Evolutionary conservation across 2,888 invertebrate species (phyloP).

Genomic region (Volucella zonaria): DNA sequence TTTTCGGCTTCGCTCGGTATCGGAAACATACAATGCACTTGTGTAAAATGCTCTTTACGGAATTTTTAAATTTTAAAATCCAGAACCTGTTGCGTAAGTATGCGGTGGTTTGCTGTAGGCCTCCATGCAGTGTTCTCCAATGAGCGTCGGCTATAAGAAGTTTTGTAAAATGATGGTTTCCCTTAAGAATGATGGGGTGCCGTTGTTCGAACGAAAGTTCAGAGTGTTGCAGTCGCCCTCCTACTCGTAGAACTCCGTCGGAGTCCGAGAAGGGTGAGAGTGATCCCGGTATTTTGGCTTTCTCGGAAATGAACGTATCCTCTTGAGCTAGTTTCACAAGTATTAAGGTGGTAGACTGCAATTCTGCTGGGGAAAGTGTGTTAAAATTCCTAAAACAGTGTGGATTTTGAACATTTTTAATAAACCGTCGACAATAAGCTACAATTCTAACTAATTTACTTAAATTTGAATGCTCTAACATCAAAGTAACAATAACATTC

Average conservation of each 20-base stretch:
- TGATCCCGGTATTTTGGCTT: not conserved
- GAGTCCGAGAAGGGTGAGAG: not conserved
- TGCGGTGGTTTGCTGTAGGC: not conserved
- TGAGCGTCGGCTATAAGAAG: not conserved
- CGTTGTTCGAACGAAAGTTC: not conserved
- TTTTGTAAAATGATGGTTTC: not conserved
- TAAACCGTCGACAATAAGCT: too few relatives aligned
- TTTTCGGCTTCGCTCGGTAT: slow-evolving; percentile 12
- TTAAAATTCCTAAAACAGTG: too few relatives aligned
- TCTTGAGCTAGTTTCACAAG: too few relatives aligned
- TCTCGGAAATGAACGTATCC: not conserved
- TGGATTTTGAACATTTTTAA: too few relatives aligned
- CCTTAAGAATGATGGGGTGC: not conserved
- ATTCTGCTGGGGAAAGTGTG: too few relatives aligned
- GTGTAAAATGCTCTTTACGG: too few relatives aligned
- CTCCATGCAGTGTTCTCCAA: not conserved
- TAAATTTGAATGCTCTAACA: too few relatives aligned
- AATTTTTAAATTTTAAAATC: not conserved
- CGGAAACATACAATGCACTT: not conserved
- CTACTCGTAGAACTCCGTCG: not conserved
- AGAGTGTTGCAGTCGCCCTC: not conserved
- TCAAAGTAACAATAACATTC: too few relatives aligned
- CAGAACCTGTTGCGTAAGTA: not conserved
- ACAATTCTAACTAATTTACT: too few relatives aligned
- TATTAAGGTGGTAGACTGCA: too few relatives aligned